Evolutionary conservation across 2,113 vertebrate species (phyloP).

Genomic region (Microcebus tavaratra): DNA sequence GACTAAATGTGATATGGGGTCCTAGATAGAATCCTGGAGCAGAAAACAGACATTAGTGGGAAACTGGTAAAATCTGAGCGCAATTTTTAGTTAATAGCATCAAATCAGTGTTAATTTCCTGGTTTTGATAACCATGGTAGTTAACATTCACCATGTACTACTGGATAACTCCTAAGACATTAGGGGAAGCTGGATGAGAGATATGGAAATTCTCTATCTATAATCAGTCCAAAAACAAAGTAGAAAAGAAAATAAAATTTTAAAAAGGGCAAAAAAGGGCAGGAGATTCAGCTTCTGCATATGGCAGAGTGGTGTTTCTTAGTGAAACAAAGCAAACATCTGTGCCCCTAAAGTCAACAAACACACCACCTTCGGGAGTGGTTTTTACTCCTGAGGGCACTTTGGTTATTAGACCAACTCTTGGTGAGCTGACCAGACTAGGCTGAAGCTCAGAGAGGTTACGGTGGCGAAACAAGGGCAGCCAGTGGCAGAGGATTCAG

Average conservation of each 20-base stretch:
- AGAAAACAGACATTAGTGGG: neutral
- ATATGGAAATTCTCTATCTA: neutral
- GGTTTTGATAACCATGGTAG: rapidly evolving
- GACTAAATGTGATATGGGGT: neutral
- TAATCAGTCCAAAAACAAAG: neutral
- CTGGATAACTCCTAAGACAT: no score
- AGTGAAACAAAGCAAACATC: neutral
- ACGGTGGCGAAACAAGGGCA: rapidly evolving
- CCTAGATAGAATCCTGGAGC: rapidly evolving
- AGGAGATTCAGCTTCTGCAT: neutral
- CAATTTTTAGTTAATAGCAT: neutral
- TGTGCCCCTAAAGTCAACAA: neutral
- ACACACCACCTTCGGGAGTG: rapidly evolving
- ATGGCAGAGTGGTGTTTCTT: neutral
- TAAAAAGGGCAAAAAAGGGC: neutral
- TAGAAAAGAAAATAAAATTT: neutral
- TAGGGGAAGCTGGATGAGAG: neutral
- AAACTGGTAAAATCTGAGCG: neutral
- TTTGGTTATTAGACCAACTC: neutral
- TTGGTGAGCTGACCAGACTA: neutral
- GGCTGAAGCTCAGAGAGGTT: neutral
- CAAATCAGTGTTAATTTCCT: rapidly evolving
- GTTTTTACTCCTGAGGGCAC: neutral
- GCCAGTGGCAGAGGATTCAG: neutral
- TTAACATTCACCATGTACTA: rapidly evolving